These are phyloP conservation scores for Drosophila ironensis DNA, from an alignment of 1,140 invertebrate genomes.

Conservation along the genomic window DNA sequence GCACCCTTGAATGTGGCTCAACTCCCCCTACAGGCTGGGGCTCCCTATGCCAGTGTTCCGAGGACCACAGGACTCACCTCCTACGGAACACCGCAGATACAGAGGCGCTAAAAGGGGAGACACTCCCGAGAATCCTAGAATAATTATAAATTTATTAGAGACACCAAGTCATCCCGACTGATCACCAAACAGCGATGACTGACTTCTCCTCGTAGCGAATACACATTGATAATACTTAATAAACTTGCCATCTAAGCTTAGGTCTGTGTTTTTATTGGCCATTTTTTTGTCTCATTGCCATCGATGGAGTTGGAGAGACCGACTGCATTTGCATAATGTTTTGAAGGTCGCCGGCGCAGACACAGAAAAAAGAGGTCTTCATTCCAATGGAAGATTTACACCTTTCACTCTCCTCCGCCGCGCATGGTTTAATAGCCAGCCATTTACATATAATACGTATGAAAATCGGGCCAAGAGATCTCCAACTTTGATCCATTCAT, in stretches of 20 bases:
- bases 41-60: constrained; percentile 62
- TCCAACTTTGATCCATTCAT: too few relatives aligned
- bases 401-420: constrained; percentile 56
- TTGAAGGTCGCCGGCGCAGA: constrained; percentile 52
- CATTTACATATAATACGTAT: constrained; percentile 41
- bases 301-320: constrained; percentile 26
- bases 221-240: constrained; percentile 35
- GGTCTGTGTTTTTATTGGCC: constrained; percentile 38
- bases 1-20: constrained; percentile 69
- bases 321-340: constrained; percentile 67
- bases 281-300: constrained; percentile 42
- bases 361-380: constrained; percentile 43
- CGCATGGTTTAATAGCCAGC: constrained; percentile 11
- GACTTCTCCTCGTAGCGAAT: constrained; percentile 30
- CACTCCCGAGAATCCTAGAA: constrained; percentile 7
- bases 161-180: constrained; percentile 38
- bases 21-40: constrained; percentile 69
- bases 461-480: constrained; percentile 35
- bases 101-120: constrained; percentile 55
- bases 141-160: constrained; percentile 38
- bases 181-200: constrained; percentile 38
- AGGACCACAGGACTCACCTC: constrained; percentile 68
- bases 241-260: constrained; percentile 47
- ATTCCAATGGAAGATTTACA: constrained; percentile 36
- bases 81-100: constrained; percentile 69